phyloP scores from a whole-genome alignment of 64 coral and sea anemone genomes.

The Dendronephthya gigantea region DNA sequence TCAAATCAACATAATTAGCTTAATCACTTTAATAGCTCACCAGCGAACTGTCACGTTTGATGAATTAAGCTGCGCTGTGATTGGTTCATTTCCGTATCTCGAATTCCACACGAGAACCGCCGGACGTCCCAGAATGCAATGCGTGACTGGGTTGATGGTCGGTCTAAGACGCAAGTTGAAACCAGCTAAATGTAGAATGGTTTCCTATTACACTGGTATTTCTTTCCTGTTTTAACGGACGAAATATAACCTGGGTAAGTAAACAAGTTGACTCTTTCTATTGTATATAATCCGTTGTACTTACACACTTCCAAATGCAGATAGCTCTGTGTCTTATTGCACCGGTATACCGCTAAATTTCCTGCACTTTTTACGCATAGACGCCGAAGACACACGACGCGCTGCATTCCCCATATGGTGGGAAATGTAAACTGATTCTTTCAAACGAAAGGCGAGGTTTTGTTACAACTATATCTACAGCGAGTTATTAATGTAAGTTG shows the following conservation, averaged over 20 bases:
- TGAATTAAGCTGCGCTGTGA: background rate
- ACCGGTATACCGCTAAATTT: background rate
- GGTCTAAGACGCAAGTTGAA: background rate
- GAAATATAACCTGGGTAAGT: constrained; percentile 2
- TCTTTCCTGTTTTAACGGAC: background rate
- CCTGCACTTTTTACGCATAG: background rate
- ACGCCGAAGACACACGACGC: background rate
- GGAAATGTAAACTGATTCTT: constrained; percentile 3
- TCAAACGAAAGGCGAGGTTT: background rate
- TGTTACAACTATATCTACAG: background rate
- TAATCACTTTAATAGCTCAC: too few species aligned
- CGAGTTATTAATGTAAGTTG: background rate
- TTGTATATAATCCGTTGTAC: background rate
- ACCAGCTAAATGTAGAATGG: background rate
- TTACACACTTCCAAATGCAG: background rate
- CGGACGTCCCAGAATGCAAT: background rate
- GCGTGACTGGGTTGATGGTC: background rate
- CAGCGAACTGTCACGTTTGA: background rate
- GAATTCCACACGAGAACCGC: background rate
- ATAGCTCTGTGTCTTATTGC: background rate
- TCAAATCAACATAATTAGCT: background rate
- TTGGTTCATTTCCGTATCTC: background rate
- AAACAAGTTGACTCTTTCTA: background rate
- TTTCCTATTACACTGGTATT: background rate
- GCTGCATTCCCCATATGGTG: background rate